A percentile compares a stretch with the other conserved stretches of the same genome.
Conservation (phyloP, 2,113 vertebrate genomes). For the Rallus limicola region DNA sequence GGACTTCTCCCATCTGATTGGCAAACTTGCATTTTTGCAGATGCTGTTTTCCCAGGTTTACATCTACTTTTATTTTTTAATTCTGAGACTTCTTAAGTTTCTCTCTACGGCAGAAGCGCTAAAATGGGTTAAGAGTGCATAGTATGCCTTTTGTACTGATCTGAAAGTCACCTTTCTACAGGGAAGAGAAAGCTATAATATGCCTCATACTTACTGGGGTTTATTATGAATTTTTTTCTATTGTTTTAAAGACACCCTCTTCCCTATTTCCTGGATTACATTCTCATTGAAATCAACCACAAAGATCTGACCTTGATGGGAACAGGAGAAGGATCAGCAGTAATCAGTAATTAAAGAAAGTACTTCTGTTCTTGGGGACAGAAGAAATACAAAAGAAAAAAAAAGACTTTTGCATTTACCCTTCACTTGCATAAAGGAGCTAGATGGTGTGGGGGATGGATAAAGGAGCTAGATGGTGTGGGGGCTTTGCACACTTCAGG, state of each 20-base stretch:
- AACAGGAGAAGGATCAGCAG: background rate
- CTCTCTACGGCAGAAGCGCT: background rate
- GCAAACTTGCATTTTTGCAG: background rate
- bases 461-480: background rate
- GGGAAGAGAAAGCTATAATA: background rate
- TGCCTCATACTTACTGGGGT: background rate
- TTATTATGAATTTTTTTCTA: background rate
- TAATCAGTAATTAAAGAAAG: background rate
- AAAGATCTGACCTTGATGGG: background rate
- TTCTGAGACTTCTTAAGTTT: background rate
- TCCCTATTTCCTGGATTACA: background rate
- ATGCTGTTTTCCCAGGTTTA: background rate
- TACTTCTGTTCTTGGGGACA: background rate
- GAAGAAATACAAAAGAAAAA: background rate
- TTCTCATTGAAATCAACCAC: background rate
- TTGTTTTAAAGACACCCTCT: background rate
- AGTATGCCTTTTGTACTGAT: background rate
- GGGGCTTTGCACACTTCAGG: background rate
- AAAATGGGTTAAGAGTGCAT: background rate
- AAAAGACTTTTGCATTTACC: background rate
- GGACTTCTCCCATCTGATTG: background rate
- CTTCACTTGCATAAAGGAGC: background rate
- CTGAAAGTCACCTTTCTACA: background rate
- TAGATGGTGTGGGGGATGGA: background rate
- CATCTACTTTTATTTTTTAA: background rate